Evolutionary conservation across 2,113 vertebrate species (phyloP).

Genomic region (Hoplias malabaricus): DNA sequence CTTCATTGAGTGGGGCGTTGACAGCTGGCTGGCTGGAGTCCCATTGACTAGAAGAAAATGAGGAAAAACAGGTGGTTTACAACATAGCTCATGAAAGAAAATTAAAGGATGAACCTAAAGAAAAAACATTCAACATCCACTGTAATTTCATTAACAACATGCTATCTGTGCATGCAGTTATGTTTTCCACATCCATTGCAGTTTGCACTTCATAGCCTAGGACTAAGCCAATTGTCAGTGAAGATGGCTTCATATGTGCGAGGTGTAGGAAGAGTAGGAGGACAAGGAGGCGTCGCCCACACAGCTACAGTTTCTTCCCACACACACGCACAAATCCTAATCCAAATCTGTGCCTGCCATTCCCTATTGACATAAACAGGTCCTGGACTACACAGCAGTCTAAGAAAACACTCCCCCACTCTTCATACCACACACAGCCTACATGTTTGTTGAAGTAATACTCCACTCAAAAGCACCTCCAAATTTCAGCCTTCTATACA

Average conservation of each 20-base stretch:
- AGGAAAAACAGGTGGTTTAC: not conserved
- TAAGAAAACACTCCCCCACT: not conserved
- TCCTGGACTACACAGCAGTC: not conserved
- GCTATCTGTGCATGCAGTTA: too few species aligned
- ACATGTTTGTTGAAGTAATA: not conserved
- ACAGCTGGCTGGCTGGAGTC: constrained; percentile 92
- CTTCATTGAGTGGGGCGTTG: constrained; percentile 90
- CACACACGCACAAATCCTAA: constrained; percentile 19
- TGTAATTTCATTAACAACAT: not conserved
- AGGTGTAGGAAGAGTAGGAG: constrained; percentile 13
- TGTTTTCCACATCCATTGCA: not conserved
- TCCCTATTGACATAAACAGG: constrained; percentile 1
- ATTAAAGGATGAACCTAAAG: not conserved
- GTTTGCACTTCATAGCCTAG: not conserved
- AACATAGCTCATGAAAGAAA: not conserved
- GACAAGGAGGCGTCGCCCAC: constrained; percentile 40
- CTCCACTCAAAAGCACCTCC: not conserved
- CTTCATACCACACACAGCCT: not conserved
- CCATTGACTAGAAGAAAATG: constrained; percentile 85
- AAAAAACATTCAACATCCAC: too few species aligned
- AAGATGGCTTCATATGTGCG: not conserved
- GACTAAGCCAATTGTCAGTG: not conserved
- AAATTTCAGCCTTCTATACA: not conserved
- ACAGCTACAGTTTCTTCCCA: constrained; percentile 18
- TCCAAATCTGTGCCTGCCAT: constrained; percentile 13